These are phyloP conservation scores for Gastrophysa polygoni DNA, from an alignment of 2,888 invertebrate genomes.

Conservation along the genomic window DNA sequence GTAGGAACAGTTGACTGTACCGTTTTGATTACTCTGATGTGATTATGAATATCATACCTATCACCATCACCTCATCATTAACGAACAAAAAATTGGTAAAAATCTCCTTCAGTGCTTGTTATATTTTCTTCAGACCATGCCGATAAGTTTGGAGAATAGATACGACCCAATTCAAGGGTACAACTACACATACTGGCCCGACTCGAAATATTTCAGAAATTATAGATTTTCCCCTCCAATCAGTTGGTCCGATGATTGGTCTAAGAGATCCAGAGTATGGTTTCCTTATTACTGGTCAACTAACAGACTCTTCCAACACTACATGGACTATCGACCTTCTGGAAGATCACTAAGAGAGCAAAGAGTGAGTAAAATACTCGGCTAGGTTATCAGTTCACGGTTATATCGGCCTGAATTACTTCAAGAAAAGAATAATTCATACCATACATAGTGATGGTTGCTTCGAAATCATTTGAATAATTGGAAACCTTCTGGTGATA, in stretches of 20 bases:
- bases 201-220: conserved; percentile 45
- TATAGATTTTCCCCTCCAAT: conserved; percentile 45
- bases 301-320: conserved; percentile 42
- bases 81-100: too few relatives aligned
- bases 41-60: too few relatives aligned
- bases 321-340: conserved; percentile 45
- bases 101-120: background rate
- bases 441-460: too few relatives aligned
- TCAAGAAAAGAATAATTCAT: too few relatives aligned
- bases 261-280: conserved; percentile 42
- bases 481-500: too few relatives aligned
- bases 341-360: conserved; percentile 46
- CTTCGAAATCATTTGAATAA: too few relatives aligned
- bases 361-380: conserved; percentile 43
- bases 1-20: too few relatives aligned
- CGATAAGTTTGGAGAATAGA: conserved; percentile 36
- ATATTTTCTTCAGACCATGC: background rate
- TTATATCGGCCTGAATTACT: too few relatives aligned
- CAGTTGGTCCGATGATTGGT: conserved; percentile 41
- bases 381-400: too few relatives aligned
- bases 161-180: conserved; percentile 44
- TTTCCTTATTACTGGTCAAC: conserved; percentile 48
- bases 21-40: too few relatives aligned
- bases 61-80: too few relatives aligned
- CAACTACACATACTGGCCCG: conserved; percentile 44